A percentile compares a stretch with the other conserved stretches of the same genome.
Conservation (phyloP, 1,140 invertebrate species). For the Penaeus chinensis region DNA sequence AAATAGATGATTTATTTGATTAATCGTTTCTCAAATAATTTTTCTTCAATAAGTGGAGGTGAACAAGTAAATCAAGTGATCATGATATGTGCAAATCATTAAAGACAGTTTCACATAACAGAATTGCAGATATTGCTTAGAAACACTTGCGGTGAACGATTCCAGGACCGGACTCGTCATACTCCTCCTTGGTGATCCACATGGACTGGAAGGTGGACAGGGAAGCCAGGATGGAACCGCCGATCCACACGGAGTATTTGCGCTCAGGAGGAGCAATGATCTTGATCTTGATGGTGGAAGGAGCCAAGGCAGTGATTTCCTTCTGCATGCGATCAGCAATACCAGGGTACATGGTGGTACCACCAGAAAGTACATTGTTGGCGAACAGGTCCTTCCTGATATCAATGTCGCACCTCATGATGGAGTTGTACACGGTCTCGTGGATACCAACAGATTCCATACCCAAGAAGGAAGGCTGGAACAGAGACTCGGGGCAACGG, state of each 20-base stretch:
- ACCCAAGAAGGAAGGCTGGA: constrained; percentile 83
- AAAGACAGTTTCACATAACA: no score
- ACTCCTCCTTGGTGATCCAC: constrained; percentile 86
- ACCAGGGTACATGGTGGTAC: constrained; percentile 85
- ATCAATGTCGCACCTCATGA: constrained; percentile 90
- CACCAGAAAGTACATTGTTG: constrained; percentile 87
- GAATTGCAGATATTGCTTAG: constrained; percentile 66
- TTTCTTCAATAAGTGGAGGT: no score
- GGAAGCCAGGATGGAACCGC: constrained; percentile 86
- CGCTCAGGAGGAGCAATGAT: constrained; percentile 93
- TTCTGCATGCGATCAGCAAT: constrained; percentile 88
- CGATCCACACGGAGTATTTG: constrained; percentile 94
- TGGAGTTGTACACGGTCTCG: constrained; percentile 88
- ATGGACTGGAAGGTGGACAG: constrained; percentile 91
- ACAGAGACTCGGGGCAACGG: constrained; percentile 86
- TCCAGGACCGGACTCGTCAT: constrained; percentile 72
- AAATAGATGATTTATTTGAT: no score
- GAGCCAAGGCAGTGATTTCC: constrained; percentile 88
- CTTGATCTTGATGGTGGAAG: constrained; percentile 91
- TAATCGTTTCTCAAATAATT: no score
- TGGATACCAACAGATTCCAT: constrained; percentile 87
- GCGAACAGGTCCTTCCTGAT: constrained; percentile 82
- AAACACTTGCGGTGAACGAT: constrained; percentile 76
- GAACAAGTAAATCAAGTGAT: no score
- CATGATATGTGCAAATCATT: no score